Percentiles rank a stretch among this genome's conserved stretches.
phyloP scores from a whole-genome alignment of 2,113 vertebrate species.

The Vimba vimba region DNA sequence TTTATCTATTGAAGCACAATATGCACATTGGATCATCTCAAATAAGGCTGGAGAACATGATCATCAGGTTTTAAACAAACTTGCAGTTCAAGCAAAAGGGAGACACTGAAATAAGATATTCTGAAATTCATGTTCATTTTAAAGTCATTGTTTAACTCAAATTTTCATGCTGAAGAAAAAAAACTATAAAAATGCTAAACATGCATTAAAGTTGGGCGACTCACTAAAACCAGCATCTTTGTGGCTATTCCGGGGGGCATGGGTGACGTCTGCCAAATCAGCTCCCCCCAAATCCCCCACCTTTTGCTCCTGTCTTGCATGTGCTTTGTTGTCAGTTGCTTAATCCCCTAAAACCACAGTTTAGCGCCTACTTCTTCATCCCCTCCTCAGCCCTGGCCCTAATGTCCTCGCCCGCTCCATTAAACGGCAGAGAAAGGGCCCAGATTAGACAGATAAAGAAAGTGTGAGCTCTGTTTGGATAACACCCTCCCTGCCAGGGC shows the following conservation, averaged over 20 bases:
- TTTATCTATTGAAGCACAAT: background rate
- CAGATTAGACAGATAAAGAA: conserved; percentile 70
- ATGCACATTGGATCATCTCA: background rate
- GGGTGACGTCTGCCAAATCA: conserved; percentile 37
- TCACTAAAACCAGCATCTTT: background rate
- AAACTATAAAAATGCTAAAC: background rate
- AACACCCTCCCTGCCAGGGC: conserved; percentile 57
- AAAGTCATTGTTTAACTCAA: background rate
- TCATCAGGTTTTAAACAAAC: background rate
- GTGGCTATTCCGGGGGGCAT: background rate
- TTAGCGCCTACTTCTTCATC: conserved; percentile 74
- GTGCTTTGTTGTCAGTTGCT: conserved; percentile 72
- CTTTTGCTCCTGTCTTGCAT: conserved; percentile 63
- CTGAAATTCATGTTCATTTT: background rate
- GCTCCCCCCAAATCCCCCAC: conserved; percentile 55
- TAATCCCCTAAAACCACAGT: conserved; percentile 80
- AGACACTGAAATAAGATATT: background rate
- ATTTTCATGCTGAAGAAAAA: background rate
- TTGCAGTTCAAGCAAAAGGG: background rate
- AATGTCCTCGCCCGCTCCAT: conserved; percentile 63
- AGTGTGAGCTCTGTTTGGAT: conserved; percentile 72
- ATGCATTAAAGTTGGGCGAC: background rate
- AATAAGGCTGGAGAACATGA: background rate
- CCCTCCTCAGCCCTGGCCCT: conserved; percentile 59
- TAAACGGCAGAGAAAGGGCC: conserved; percentile 65